Evolutionary conservation across 2,888 invertebrate species (phyloP).

Genomic region (Melipona bicolor): DNA sequence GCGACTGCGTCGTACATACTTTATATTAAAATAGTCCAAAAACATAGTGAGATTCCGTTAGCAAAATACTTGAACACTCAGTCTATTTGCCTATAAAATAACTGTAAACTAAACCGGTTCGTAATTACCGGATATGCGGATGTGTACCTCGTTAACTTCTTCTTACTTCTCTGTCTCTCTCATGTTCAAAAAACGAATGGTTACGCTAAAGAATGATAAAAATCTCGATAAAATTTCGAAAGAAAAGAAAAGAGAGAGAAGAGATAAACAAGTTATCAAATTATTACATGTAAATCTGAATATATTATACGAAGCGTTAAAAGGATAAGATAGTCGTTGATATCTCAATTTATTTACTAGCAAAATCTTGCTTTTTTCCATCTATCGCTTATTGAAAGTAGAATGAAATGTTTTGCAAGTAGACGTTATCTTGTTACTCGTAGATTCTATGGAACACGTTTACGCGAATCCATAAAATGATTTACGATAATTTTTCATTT

Average conservation of each 20-base stretch:
- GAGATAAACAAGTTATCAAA: not conserved
- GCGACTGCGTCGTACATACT: conserved; percentile 87
- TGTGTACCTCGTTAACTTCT: conserved; percentile 17
- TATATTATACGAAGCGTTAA: conserved; percentile 8
- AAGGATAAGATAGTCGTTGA: not conserved
- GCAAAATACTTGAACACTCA: conserved; percentile 11
- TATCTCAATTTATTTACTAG: not conserved
- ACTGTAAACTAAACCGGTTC: conserved; percentile 6
- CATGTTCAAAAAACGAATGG: not conserved
- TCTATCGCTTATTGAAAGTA: not conserved
- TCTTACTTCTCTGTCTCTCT: not conserved
- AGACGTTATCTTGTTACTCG: not conserved
- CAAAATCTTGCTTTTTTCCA: not conserved
- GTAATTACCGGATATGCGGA: conserved; percentile 9
- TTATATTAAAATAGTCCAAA: conserved; percentile 83
- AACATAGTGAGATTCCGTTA: conserved; percentile 8
- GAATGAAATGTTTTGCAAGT: not conserved
- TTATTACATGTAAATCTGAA: not conserved
- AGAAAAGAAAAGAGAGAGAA: too few species aligned
- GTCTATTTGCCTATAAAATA: not conserved
- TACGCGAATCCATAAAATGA: not conserved
- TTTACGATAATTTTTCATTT: not conserved
- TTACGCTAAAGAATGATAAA: not conserved
- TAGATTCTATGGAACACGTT: not conserved
- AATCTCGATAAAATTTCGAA: not conserved